Conservation (phyloP, 2,113 vertebrate genomes). For the Geococcyx californianus region DNA sequence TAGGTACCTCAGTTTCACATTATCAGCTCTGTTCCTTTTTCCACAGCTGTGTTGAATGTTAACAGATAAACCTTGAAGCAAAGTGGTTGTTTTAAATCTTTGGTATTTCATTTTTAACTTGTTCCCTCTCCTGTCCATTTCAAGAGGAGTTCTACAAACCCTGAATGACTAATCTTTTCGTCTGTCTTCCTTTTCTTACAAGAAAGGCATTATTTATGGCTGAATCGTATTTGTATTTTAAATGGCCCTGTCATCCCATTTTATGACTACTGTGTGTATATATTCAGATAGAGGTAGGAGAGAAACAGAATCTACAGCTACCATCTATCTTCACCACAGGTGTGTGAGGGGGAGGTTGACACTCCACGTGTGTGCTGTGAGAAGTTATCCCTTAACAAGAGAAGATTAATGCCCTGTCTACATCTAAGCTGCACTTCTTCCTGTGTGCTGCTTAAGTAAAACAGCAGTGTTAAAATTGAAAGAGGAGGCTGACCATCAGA, state of each 20-base stretch:
- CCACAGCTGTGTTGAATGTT: background rate
- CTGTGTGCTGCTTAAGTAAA: conserved; percentile 1
- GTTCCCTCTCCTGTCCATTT: background rate
- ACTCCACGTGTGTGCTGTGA: background rate
- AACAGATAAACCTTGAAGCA: background rate
- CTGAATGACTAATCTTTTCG: conserved; percentile 4
- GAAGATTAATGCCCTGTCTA: conserved; percentile 68
- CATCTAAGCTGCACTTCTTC: conserved; percentile 21
- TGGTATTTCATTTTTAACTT: background rate
- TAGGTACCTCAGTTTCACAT: background rate
- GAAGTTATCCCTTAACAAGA: conserved; percentile 65
- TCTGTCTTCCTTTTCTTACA: background rate
- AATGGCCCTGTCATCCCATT: conserved; percentile 17
- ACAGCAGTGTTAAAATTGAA: conserved; percentile 21
- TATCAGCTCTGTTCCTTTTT: background rate
- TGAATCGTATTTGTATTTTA: conserved; percentile 44
- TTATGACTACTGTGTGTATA: conserved; percentile 24
- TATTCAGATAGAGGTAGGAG: conserved; percentile 16
- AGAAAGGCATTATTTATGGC: conserved; percentile 42
- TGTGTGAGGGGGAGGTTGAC: conserved; percentile 44
- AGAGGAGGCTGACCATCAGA: conserved; percentile 28
- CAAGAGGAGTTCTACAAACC: background rate
- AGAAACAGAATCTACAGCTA: conserved; percentile 7
- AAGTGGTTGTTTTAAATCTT: background rate
- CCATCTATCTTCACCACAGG: conserved; percentile 63